Conservation (phyloP, 1,140 invertebrate species). For the Megalonaias nervosa region DNA sequence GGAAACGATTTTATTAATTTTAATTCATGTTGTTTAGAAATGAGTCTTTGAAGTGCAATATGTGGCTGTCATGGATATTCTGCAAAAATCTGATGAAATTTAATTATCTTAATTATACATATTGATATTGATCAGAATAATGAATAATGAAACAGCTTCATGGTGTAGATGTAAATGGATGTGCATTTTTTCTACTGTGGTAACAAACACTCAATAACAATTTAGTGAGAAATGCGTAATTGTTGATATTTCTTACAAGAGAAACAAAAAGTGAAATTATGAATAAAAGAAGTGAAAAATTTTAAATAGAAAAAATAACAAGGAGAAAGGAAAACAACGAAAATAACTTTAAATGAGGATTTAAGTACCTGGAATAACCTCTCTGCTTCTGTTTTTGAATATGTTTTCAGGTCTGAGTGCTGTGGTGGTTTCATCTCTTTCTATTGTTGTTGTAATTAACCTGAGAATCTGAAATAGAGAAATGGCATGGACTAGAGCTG, state of each 20-base stretch:
- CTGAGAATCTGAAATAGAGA: slow-evolving; percentile 56
- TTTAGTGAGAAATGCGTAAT: slow-evolving; percentile 13
- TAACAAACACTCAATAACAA: slow-evolving; percentile 5
- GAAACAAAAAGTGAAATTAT: too few species aligned
- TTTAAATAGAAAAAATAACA: too few species aligned
- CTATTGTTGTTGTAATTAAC: slow-evolving; percentile 55
- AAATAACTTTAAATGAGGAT: background rate
- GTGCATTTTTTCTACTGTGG: too few species aligned
- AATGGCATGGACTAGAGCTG: background rate
- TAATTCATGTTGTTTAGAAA: slow-evolving; percentile 20
- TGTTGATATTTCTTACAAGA: background rate
- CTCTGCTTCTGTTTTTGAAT: slow-evolving; percentile 65
- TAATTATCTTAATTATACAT: background rate
- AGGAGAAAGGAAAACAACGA: background rate
- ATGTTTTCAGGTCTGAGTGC: slow-evolving; percentile 63
- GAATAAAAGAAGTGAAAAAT: too few species aligned
- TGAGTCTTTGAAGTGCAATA: slow-evolving; percentile 4
- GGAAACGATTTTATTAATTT: slow-evolving; percentile 7
- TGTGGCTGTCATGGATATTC: background rate
- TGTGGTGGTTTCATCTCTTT: slow-evolving; percentile 57
- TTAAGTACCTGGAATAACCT: slow-evolving; percentile 58
- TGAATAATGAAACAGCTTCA: too few species aligned
- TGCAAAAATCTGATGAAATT: background rate
- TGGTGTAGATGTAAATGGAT: too few species aligned
- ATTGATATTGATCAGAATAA: too few species aligned